Conservation (phyloP, 2,797 vertebrate genomes). For the Smutsia temminckii region DNA sequence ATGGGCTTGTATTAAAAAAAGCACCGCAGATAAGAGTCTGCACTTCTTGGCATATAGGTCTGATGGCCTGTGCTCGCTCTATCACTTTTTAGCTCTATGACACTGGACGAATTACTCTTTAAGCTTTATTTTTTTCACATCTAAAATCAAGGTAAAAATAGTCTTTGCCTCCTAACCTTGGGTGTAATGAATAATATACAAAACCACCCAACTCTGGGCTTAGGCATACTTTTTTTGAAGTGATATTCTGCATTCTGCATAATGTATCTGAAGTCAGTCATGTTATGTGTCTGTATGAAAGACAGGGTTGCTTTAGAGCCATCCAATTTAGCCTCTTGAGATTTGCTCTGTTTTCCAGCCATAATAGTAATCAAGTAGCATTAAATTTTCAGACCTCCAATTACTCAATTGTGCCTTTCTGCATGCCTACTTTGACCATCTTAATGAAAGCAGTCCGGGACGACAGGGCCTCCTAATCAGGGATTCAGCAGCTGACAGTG, state of each 20-base stretch:
- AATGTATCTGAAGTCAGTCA: background rate
- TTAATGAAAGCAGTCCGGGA: background rate
- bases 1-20: fast-evolving
- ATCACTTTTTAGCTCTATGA: background rate
- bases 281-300: background rate
- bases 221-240: background rate
- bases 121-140: background rate
- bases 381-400: background rate
- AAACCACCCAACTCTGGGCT: background rate
- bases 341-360: background rate
- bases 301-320: background rate
- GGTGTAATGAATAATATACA: background rate
- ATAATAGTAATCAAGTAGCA: background rate
- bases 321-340: background rate
- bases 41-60: background rate
- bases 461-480: background rate
- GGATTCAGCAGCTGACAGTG: background rate
- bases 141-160: background rate
- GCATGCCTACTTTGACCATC: background rate
- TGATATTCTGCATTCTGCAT: background rate
- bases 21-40: background rate
- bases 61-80: background rate
- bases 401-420: background rate
- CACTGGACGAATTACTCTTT: background rate
- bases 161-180: background rate